A percentile compares a stretch with the other conserved stretches of the same genome.
phyloP scores from a whole-genome alignment of 30 jellyfish, hydroid and myxozoan species.

The Phacellophora camtschatica region DNA sequence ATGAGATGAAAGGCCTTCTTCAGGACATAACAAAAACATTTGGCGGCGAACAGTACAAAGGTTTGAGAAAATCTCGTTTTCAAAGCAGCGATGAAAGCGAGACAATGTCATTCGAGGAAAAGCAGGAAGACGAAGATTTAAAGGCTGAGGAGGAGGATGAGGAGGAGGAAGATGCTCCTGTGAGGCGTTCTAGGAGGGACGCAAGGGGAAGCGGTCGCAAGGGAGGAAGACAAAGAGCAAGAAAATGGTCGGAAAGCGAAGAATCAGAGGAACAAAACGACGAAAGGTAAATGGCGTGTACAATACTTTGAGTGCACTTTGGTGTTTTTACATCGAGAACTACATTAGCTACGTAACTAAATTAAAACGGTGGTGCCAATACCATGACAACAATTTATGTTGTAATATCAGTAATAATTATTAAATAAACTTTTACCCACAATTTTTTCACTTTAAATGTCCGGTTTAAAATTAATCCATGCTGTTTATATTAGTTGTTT shows the following conservation, averaged over 20 bases:
- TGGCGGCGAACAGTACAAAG: constrained; percentile 34
- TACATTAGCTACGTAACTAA: neutral
- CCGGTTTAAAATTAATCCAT: too few relatives aligned
- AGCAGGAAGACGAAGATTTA: constrained; percentile 9
- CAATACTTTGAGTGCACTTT: constrained; percentile 47
- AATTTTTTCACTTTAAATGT: too few relatives aligned
- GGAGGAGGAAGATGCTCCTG: constrained; percentile 62
- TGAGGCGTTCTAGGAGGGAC: constrained; percentile 34
- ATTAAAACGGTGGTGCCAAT: neutral
- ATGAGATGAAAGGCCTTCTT: constrained; percentile 64
- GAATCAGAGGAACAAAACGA: constrained; percentile 45
- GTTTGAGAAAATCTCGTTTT: constrained; percentile 56
- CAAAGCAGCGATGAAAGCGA: constrained; percentile 63
- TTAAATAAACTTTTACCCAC: too few relatives aligned
- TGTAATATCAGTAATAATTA: neutral
- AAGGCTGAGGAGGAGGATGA: constrained; percentile 46
- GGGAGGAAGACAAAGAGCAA: constrained; percentile 38
- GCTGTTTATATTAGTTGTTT: too few relatives aligned
- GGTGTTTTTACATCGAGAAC: constrained; percentile 17
- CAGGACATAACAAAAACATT: constrained; percentile 61
- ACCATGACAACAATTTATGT: neutral
- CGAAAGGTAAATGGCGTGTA: constrained; percentile 78
- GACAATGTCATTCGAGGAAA: constrained; percentile 9
- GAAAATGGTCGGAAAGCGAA: constrained; percentile 65
- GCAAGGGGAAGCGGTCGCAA: constrained; percentile 32